A percentile compares a stretch with the other conserved stretches of the same genome.
phyloP scores from a whole-genome alignment of 2,113 vertebrate genomes.

The Carassius gibelio region DNA sequence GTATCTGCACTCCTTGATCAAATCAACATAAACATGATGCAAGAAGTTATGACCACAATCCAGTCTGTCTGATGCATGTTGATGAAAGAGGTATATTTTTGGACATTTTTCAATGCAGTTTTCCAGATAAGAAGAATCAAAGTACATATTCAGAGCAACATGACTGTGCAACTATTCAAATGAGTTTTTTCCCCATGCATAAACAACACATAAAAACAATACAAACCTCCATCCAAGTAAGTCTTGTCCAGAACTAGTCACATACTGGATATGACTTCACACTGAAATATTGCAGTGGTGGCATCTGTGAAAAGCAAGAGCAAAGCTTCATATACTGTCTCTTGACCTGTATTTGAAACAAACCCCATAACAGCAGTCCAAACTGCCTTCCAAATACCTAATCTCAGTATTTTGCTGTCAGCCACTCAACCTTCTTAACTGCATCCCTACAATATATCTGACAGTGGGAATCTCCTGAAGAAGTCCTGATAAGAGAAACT shows the following conservation, averaged over 20 bases:
- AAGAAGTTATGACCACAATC: background rate
- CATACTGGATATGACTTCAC: background rate
- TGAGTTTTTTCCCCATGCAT: background rate
- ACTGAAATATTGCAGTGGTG: background rate
- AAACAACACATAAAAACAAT: background rate
- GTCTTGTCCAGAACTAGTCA: background rate
- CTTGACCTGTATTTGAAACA: background rate
- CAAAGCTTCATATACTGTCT: background rate
- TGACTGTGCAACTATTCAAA: background rate
- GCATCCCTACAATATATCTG: background rate
- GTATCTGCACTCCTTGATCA: background rate
- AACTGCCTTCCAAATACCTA: background rate
- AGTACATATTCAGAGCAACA: background rate
- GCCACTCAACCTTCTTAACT: slow-evolving; percentile 7
- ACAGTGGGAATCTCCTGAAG: slow-evolving; percentile 3
- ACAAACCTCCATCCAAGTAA: background rate
- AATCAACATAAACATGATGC: background rate
- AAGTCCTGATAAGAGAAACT: slow-evolving; percentile 15
- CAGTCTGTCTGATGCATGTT: background rate
- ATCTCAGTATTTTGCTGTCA: background rate
- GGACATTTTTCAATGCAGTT: background rate
- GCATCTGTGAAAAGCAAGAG: background rate
- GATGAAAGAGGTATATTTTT: background rate
- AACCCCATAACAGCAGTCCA: background rate
- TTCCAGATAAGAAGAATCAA: background rate